These are phyloP conservation scores for Drosophila lacertosa DNA, from an alignment of 1,140 invertebrate species.

Conservation along the genomic window DNA sequence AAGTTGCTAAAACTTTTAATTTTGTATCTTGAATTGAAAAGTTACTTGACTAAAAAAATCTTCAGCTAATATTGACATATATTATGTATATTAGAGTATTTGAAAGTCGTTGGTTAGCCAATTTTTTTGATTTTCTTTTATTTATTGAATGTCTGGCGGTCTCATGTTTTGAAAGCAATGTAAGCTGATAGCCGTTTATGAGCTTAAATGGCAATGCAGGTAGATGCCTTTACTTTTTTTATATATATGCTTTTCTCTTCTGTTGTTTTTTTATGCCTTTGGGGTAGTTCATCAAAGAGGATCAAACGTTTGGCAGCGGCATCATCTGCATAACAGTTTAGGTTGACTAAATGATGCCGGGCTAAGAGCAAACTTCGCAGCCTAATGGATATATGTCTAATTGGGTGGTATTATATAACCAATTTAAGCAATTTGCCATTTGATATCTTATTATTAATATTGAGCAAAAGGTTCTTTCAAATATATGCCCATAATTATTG, in stretches of 20 bases:
- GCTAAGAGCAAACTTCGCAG: not conserved
- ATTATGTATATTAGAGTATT: slow-evolving; percentile 12
- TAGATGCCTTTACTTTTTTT: slow-evolving; percentile 36
- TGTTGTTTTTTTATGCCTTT: slow-evolving; percentile 20
- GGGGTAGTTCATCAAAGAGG: slow-evolving; percentile 55
- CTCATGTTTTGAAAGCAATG: slow-evolving; percentile 61
- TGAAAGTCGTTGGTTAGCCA: not conserved
- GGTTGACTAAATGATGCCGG: slow-evolving; percentile 25
- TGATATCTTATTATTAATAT: slow-evolving; percentile 14
- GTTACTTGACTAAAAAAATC: not conserved
- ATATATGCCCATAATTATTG: not conserved
- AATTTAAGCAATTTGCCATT: slow-evolving; percentile 12
- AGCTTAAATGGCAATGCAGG: slow-evolving; percentile 74
- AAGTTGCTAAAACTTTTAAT: not conserved
- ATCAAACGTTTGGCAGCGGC: slow-evolving; percentile 52
- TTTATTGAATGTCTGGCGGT: slow-evolving; percentile 33
- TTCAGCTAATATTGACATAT: not conserved
- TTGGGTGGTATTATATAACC: slow-evolving; percentile 20
- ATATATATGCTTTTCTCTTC: not conserved
- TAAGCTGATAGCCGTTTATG: slow-evolving; percentile 77
- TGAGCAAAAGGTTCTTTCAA: not conserved
- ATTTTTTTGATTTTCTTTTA: slow-evolving; percentile 3
- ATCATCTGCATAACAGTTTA: slow-evolving; percentile 43
- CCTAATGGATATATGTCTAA: slow-evolving; percentile 24
- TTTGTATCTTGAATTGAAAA: no score